Conservation (phyloP, 2,888 invertebrate genomes). For the Pterobdella sp. region DNA sequence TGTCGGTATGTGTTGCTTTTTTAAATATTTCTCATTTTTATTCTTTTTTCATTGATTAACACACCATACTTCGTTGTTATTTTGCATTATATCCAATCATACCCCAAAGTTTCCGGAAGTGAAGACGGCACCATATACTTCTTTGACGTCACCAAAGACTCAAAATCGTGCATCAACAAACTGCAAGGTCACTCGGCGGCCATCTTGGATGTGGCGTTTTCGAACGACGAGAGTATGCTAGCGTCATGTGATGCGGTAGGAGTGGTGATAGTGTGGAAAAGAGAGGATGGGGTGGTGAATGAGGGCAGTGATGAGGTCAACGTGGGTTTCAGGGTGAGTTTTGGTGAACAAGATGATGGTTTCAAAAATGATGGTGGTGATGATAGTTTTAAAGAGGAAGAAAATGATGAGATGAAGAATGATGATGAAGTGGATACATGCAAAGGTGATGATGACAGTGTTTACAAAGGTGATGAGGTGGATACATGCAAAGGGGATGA, state of each 20-base stretch:
- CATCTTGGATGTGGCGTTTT: conserved; percentile 73
- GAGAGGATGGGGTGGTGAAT: conserved; percentile 39
- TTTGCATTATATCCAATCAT: neutral
- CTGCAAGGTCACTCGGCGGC: conserved; percentile 72
- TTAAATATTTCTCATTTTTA: too few relatives aligned
- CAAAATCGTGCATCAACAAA: conserved; percentile 56
- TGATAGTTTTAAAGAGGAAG: neutral
- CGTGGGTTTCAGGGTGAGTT: neutral
- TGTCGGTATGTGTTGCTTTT: conserved; percentile 57
- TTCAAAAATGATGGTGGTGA: neutral
- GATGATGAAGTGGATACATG: too few relatives aligned
- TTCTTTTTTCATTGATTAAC: too few relatives aligned
- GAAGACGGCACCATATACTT: conserved; percentile 73
- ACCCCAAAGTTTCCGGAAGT: conserved; percentile 62
- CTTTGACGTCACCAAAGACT: conserved; percentile 62
- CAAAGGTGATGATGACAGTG: too few relatives aligned
- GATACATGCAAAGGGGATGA: too few relatives aligned
- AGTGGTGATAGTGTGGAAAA: conserved; percentile 51
- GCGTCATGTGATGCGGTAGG: conserved; percentile 74
- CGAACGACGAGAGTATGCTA: conserved; percentile 76
- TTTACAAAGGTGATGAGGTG: too few relatives aligned
- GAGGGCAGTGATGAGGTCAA: neutral
- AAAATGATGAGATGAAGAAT: neutral
- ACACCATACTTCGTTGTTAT: too few relatives aligned
- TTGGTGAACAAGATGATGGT: neutral